These are phyloP conservation scores for Molorchus minor DNA, from an alignment of 2,888 invertebrate genomes.

Conservation along the genomic window DNA sequence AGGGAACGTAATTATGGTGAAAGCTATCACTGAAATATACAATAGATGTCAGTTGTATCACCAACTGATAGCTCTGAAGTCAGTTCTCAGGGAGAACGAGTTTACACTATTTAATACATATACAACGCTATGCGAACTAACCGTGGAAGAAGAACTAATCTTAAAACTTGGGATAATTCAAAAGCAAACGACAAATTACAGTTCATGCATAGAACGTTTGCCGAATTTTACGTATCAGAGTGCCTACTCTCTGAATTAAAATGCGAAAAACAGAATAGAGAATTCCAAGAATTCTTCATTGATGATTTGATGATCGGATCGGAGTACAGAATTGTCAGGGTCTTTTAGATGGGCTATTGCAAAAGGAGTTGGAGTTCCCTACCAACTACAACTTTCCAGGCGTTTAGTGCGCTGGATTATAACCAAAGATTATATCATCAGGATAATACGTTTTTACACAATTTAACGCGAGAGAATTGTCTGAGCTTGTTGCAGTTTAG, in stretches of 20 bases:
- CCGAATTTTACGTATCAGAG: conserved; percentile 11
- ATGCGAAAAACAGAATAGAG: not conserved
- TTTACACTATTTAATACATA: not conserved
- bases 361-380: not conserved
- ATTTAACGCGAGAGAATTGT: not conserved
- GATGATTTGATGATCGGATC: conserved; percentile 1
- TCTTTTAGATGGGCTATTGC: conserved; percentile 6
- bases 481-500: not conserved
- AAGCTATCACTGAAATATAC: not conserved
- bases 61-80: not conserved
- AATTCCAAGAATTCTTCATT: conserved; percentile 5
- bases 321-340: not conserved
- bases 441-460: not conserved
- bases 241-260: conserved; percentile 5
- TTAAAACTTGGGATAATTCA: not conserved
- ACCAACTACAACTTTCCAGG: not conserved
- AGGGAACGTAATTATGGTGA: not conserved
- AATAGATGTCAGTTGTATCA: not conserved
- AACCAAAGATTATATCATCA: not conserved
- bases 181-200: not conserved
- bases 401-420: not conserved
- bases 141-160: not conserved
- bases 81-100: not conserved
- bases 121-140: not conserved
- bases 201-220: conserved; percentile 15